Evolutionary conservation across 1,140 invertebrate genomes (phyloP).

Genomic region (Bombus difficillimus): DNA sequence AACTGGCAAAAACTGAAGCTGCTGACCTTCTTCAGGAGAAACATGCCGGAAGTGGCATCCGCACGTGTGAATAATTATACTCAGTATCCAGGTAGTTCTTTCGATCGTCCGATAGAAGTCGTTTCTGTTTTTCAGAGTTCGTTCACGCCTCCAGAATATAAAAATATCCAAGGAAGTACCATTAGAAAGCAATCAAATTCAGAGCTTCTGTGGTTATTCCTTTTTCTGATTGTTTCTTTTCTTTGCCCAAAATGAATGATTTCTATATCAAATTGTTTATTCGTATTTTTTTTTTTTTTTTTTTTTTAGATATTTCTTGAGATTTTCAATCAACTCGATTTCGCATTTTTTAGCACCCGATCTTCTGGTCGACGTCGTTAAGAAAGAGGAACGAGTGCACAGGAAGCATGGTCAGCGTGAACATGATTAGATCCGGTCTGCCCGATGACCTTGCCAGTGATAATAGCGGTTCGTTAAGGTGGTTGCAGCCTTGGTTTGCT

Average conservation of each 20-base stretch:
- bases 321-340: neutral
- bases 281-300: neutral
- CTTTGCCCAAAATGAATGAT: neutral
- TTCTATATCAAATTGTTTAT: neutral
- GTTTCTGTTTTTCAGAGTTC: neutral
- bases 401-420: neutral
- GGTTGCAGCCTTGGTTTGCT: conserved; percentile 69
- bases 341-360: too few species aligned
- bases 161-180: neutral
- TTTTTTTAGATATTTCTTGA: neutral
- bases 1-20: neutral
- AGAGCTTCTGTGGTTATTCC: neutral
- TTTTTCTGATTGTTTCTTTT: neutral
- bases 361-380: neutral
- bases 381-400: neutral
- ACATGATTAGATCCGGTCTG: conserved; percentile 55
- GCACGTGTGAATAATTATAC: conserved; percentile 21
- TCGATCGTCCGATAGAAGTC: neutral
- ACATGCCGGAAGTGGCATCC: neutral
- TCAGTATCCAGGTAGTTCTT: neutral
- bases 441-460: conserved; percentile 42
- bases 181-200: neutral
- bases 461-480: conserved; percentile 67
- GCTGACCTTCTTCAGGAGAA: neutral
- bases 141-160: neutral